Conservation (phyloP, 2,797 vertebrate genomes). For the Gallinago stenura region DNA sequence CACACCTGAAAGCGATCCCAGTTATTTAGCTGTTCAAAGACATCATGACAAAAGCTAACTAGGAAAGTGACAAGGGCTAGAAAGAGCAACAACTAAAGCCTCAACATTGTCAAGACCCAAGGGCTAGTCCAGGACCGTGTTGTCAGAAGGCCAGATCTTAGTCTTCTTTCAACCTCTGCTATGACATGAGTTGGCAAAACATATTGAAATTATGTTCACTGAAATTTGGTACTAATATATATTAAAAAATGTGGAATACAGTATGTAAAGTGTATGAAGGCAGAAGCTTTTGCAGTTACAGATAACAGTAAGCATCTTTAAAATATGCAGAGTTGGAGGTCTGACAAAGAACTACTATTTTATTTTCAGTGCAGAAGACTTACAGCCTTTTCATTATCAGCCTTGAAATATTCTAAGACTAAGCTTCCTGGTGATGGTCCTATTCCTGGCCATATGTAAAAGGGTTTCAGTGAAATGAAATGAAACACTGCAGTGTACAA, state of each 20-base stretch:
- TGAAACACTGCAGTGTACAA: neutral
- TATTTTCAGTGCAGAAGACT: neutral
- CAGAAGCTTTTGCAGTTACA: neutral
- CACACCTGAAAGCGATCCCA: neutral
- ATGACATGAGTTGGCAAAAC: neutral
- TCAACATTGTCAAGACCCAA: neutral
- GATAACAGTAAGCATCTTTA: neutral
- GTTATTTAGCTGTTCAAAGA: conserved; percentile 22
- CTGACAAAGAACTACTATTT: neutral
- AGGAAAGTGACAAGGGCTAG: neutral
- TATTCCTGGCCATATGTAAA: neutral
- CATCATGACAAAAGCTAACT: neutral
- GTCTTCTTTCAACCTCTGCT: neutral
- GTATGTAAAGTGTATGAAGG: neutral
- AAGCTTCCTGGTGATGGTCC: neutral
- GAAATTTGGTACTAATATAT: neutral
- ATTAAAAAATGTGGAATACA: neutral
- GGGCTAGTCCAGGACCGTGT: neutral
- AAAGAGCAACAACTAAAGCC: neutral
- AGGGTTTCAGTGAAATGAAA: neutral
- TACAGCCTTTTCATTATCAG: neutral
- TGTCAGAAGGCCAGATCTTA: neutral
- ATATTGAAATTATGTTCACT: neutral
- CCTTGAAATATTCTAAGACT: neutral
- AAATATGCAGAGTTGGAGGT: neutral